Evolutionary conservation across 92 coral and sea anemone species (phyloP).

Genomic region (Muricea muricata): DNA sequence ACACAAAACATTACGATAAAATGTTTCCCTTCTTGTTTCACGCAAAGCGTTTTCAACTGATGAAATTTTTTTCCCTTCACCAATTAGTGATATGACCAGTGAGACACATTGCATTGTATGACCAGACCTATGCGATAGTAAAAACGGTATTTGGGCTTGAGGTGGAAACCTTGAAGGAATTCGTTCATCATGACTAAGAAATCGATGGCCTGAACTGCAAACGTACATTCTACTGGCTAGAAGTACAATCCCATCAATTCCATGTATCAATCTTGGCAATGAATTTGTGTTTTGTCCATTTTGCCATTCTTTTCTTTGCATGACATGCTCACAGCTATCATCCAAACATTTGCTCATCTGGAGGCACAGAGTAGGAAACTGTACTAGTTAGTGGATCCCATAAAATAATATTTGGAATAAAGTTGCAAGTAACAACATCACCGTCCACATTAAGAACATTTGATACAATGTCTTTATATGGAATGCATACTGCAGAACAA

Average conservation of each 20-base stretch:
- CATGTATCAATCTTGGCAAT: conserved; percentile 36
- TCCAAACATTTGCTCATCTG: neutral
- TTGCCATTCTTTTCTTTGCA: conserved; percentile 42
- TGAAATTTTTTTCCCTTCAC: conserved; percentile 50
- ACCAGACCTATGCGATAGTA: conserved; percentile 50
- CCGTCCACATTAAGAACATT: neutral
- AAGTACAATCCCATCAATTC: conserved; percentile 38
- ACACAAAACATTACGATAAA: conserved; percentile 5
- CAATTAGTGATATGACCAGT: conserved; percentile 27
- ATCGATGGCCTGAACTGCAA: conserved; percentile 54
- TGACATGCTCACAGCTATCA: neutral
- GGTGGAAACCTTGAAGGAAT: conserved; percentile 1
- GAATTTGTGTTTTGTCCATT: conserved; percentile 11
- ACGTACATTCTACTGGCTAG: conserved; percentile 47
- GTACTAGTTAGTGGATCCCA: conserved; percentile 64
- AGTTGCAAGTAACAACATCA: neutral
- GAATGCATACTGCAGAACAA: conserved; percentile 14
- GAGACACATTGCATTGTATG: conserved; percentile 50
- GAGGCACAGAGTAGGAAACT: neutral
- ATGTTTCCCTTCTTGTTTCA: neutral
- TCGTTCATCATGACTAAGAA: conserved; percentile 39
- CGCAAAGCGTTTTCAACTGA: conserved; percentile 7
- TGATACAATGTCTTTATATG: neutral
- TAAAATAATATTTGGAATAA: conserved; percentile 37
- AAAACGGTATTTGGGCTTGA: conserved; percentile 35